Percentiles rank a stretch among this genome's conserved stretches.
Conservation (phyloP, 2,113 vertebrate genomes). For the Hippocampus abdominalis region DNA sequence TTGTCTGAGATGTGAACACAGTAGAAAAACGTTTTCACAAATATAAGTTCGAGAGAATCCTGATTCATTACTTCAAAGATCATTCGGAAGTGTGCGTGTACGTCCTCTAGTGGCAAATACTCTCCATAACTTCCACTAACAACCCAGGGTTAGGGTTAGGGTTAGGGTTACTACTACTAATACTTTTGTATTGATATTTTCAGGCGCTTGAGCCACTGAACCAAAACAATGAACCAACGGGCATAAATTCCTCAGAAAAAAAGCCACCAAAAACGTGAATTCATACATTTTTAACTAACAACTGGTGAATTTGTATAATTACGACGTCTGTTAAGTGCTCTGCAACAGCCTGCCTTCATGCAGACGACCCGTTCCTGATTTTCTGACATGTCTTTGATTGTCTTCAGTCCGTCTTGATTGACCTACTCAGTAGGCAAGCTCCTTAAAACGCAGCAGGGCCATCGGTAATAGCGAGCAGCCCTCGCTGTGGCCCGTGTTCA, state of each 20-base stretch:
- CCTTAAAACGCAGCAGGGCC: slow-evolving; percentile 33
- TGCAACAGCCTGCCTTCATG: not conserved
- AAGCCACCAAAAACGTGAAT: too few relatives aligned
- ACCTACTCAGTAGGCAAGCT: slow-evolving; percentile 45
- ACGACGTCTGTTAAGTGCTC: not conserved
- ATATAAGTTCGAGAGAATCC: not conserved
- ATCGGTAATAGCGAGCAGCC: slow-evolving; percentile 35
- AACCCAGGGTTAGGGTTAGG: too few relatives aligned
- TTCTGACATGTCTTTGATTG: not conserved
- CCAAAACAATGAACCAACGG: too few relatives aligned
- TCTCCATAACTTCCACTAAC: too few relatives aligned
- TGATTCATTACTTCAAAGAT: not conserved
- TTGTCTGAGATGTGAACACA: not conserved
- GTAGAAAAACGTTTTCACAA: not conserved
- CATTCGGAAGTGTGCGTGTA: not conserved
- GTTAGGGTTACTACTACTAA: too few relatives aligned
- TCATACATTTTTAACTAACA: too few relatives aligned
- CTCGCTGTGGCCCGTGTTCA: slow-evolving; percentile 55
- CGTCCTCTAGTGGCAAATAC: too few relatives aligned
- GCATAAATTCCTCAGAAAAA: too few relatives aligned
- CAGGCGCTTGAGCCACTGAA: too few relatives aligned
- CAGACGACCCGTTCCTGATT: not conserved
- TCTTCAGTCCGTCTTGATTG: slow-evolving; percentile 29
- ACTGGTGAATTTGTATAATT: not conserved
- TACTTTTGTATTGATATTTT: too few relatives aligned